Evolutionary conservation across 2,113 vertebrate species (phyloP), one percentile per base, ranked within the genome.

Genomic region (Orycteropus afer): DNA sequence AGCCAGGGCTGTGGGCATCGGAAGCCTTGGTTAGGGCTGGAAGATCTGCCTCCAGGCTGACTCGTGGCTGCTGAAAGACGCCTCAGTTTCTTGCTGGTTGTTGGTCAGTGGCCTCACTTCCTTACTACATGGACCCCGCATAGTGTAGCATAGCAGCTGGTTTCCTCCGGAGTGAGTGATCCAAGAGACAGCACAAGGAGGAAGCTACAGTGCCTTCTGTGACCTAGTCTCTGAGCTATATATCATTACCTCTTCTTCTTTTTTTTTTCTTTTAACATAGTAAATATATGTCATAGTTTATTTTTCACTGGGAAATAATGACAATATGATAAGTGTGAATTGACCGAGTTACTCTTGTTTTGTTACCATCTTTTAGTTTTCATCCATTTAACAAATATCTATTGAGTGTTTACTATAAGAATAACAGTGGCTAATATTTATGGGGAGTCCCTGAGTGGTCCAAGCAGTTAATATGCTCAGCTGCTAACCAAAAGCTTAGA

Each of bases 271-370:
- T n/a, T n/a, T n/a, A 73, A 9, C 22, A 83, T 73, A 32, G 34
- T 49, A 79, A 47, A 27, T 83, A 20, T 49, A 42, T 69, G 34
- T 78, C 71, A 89, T 32, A 69, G 34, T 49, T 89, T 55, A 59
- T 67, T 78, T 89, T 85, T 85, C 27, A n/a, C n/a, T 53, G 87
- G 76, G 51, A 89, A 82, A 65, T 89, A 88, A 69, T 78, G 51
- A 59, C n/a, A 61, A 2, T 79, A 42, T 42, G 57, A 85, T 18
- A 84, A 77, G 40, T 79, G 61, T 80, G 45, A 80, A 86, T 94
- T 86, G 73, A 80, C 86, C 53, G 86, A 47, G 12, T 53, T 86
- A 94, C 18, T 53, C 32, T 81, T 63, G 13, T 22, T 94, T 87
- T 94, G 78, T 45, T 82, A 18, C 4, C 47, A 3, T 77, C n/a